These are phyloP conservation scores for Drosophila pectinifera DNA, from an alignment of 1,140 invertebrate genomes.

Conservation along the genomic window DNA sequence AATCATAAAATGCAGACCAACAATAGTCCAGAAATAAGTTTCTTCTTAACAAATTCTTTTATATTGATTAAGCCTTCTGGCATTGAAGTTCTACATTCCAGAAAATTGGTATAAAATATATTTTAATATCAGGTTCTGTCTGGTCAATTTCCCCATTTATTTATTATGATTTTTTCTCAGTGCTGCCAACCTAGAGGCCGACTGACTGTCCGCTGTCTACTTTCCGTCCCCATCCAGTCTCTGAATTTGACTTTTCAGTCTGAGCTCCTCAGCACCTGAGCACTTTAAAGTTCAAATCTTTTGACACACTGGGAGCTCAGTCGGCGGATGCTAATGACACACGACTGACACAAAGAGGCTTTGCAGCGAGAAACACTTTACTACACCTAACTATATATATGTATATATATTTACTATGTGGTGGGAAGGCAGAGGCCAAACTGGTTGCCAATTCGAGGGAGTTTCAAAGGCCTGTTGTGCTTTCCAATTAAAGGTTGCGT, in stretches of 20 bases:
- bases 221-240: slow-evolving; percentile 19
- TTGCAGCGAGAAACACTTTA: slow-evolving; percentile 13
- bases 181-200: slow-evolving; percentile 22
- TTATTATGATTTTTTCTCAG: not conserved
- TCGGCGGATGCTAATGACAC: slow-evolving; percentile 53
- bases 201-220: slow-evolving; percentile 35
- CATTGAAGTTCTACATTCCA: not conserved
- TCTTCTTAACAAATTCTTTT: no score
- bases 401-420: slow-evolving; percentile 1
- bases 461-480: slow-evolving; percentile 27
- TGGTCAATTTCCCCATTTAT: not conserved
- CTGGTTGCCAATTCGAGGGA: slow-evolving; percentile 60
- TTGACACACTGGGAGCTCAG: slow-evolving; percentile 65
- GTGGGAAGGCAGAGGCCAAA: slow-evolving; percentile 23
- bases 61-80: no score
- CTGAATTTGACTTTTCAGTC: not conserved
- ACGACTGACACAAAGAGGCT: slow-evolving; percentile 73
- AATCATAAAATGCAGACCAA: no score
- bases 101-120: no score
- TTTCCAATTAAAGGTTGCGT: slow-evolving; percentile 50
- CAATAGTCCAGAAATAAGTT: no score
- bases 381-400: slow-evolving; percentile 5
- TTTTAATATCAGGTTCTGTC: not conserved
- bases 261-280: slow-evolving; percentile 58
- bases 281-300: slow-evolving; percentile 77